Conservation (phyloP, 2,797 vertebrate genomes). For the Erpetoichthys calabaricus region DNA sequence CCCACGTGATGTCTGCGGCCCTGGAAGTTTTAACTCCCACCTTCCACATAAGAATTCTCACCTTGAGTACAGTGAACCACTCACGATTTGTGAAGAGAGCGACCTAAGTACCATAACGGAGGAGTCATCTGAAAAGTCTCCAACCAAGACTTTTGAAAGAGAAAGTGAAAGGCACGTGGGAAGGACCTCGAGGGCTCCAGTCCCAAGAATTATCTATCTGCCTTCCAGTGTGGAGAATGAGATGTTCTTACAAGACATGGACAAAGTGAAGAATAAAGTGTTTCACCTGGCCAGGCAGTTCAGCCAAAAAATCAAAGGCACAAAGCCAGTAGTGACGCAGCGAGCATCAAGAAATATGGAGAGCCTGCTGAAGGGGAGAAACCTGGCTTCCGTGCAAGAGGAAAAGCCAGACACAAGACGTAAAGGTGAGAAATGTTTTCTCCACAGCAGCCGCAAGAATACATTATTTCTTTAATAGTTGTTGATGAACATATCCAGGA, state of each 20-base stretch:
- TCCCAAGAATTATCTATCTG: conserved; percentile 41
- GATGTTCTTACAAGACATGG: conserved; percentile 52
- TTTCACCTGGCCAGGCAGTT: conserved; percentile 88
- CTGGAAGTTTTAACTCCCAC: conserved; percentile 11
- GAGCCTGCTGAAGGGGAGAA: conserved; percentile 28
- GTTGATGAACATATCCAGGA: not conserved
- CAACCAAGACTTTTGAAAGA: conserved; percentile 25
- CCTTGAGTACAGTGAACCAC: conserved; percentile 25
- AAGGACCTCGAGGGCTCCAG: conserved; percentile 21
- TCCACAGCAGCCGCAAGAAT: not conserved
- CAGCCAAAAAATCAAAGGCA: conserved; percentile 85
- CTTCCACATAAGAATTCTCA: conserved; percentile 10
- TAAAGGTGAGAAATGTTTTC: conserved; percentile 32
- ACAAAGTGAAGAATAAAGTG: conserved; percentile 73
- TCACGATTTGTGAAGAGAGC: conserved; percentile 54
- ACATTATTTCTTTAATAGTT: not conserved
- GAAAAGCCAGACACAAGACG: conserved; percentile 35
- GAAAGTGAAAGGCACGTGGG: conserved; percentile 19
- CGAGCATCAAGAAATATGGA: conserved; percentile 24
- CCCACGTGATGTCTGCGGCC: conserved; percentile 1
- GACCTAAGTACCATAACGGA: conserved; percentile 40
- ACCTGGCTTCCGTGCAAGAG: conserved; percentile 36
- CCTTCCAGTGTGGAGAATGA: conserved; percentile 41
- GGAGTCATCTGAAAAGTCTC: conserved; percentile 24
- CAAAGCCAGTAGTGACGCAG: conserved; percentile 34